These are phyloP conservation scores for Otolemur garnettii DNA, from an alignment of 2,113 vertebrate genomes.

Conservation along the genomic window DNA sequence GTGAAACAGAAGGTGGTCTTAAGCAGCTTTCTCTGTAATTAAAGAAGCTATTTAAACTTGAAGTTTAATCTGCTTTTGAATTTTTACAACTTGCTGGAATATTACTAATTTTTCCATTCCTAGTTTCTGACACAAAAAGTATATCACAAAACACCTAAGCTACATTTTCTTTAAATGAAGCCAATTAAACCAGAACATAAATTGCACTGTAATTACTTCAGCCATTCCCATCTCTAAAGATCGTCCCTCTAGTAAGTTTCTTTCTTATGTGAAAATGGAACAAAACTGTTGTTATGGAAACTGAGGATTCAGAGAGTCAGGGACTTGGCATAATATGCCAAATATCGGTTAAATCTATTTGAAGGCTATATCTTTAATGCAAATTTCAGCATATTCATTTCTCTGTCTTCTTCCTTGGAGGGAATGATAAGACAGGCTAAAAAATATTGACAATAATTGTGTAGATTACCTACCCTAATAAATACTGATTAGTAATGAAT, in stretches of 20 bases:
- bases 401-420: constrained; percentile 29
- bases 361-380: constrained; percentile 42
- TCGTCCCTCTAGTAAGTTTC: constrained; percentile 54
- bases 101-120: constrained; percentile 33
- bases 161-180: constrained; percentile 44
- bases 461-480: neutral
- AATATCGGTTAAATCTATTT: constrained; percentile 56
- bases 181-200: constrained; percentile 51
- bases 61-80: constrained; percentile 46
- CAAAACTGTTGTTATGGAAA: constrained; percentile 80
- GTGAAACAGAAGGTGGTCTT: constrained; percentile 16
- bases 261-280: constrained; percentile 71
- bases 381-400: constrained; percentile 60
- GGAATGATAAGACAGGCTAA: constrained; percentile 38
- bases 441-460: neutral
- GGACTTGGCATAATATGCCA: constrained; percentile 46
- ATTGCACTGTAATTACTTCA: constrained; percentile 70
- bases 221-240: constrained; percentile 61
- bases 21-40: constrained; percentile 49
- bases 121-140: constrained; percentile 51
- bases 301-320: constrained; percentile 45
- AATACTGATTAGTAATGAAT: constrained; percentile 17
- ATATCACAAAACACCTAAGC: constrained; percentile 35
- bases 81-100: constrained; percentile 10
- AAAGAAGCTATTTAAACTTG: constrained; percentile 52